Evolutionary conservation across 2,888 invertebrate species (phyloP).

Genomic region (Heliconius aoede): DNA sequence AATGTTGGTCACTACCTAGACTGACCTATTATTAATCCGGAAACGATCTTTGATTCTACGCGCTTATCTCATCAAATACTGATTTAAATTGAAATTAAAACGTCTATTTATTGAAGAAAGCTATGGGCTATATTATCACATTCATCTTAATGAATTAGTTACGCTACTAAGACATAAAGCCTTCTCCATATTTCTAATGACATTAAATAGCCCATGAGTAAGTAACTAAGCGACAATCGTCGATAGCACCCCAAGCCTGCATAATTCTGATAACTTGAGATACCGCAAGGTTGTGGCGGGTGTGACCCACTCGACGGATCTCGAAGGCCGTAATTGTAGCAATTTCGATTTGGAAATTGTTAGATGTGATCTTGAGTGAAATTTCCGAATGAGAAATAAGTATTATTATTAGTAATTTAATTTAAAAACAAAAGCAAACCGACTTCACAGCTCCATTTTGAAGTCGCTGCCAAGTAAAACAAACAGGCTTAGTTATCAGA

Average conservation of each 20-base stretch:
- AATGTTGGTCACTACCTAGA: no score
- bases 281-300: slow-evolving; percentile 15
- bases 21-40: no score
- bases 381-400: not conserved
- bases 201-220: not conserved
- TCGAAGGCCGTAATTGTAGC: not conserved
- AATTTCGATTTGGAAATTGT: slow-evolving; percentile 2
- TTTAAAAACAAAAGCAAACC: no score
- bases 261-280: slow-evolving; percentile 17
- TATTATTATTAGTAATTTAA: no score
- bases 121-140: not conserved
- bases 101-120: no score
- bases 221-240: slow-evolving; percentile 6
- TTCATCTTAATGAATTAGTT: not conserved
- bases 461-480: no score
- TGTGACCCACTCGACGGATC: not conserved
- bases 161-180: not conserved
- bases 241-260: slow-evolving; percentile 2
- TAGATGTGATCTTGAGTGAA: not conserved
- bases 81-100: no score
- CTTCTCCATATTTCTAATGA: not conserved
- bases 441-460: no score
- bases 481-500: no score
- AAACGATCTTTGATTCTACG: no score
- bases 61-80: no score